Conservation (phyloP, 1,140 invertebrate species). For the Diplogasteroides magnus region DNA sequence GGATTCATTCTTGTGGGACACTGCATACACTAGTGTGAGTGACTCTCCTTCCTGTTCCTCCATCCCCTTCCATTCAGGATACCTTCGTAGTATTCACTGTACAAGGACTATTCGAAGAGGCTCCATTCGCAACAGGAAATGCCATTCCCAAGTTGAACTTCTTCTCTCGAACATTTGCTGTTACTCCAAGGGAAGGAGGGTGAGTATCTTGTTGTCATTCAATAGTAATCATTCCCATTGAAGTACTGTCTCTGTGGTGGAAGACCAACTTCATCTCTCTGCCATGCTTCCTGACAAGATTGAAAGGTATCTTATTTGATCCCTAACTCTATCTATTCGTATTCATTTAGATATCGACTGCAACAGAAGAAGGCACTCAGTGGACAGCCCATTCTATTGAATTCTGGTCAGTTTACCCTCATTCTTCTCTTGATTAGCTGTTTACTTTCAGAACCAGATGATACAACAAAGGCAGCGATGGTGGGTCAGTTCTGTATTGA, state of each 20-base stretch:
- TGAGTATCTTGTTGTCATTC: neutral
- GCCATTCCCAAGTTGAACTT: neutral
- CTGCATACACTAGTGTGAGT: neutral
- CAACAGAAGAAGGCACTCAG: neutral
- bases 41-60: neutral
- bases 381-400: no score
- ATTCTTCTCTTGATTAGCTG: no score
- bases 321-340: neutral
- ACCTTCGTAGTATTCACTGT: neutral
- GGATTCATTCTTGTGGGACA: neutral
- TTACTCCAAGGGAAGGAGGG: neutral
- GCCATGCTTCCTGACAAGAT: neutral
- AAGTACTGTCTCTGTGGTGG: neutral
- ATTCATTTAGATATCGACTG: neutral
- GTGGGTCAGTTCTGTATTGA: neutral
- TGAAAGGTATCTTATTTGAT: slow-evolving; percentile 3
- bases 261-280: neutral
- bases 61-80: no score
- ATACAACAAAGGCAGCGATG: neutral
- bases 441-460: neutral
- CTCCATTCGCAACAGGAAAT: neutral
- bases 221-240: neutral
- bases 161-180: neutral
- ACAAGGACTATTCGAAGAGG: neutral
- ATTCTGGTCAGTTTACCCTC: no score